Conservation (phyloP, 2,888 invertebrate genomes). For the Gonocerus acuteangulatus region DNA sequence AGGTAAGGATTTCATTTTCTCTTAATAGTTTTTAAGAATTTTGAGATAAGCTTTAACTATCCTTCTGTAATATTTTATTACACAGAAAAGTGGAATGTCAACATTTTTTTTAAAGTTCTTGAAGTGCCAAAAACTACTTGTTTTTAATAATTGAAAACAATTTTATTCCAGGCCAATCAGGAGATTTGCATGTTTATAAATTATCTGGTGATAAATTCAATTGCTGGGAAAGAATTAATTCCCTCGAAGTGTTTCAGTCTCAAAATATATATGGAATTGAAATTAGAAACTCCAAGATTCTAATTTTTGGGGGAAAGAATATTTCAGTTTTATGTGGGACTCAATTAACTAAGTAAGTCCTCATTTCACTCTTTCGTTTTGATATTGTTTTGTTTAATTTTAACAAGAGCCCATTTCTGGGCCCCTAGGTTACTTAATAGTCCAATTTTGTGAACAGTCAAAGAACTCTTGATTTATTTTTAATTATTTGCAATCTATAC, state of each 20-base stretch:
- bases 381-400: not conserved
- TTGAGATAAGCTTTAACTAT: too few relatives aligned
- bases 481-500: too few relatives aligned
- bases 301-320: conserved; percentile 54
- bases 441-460: too few relatives aligned
- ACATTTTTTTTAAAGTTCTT: too few relatives aligned
- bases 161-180: conserved; percentile 50
- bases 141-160: too few relatives aligned
- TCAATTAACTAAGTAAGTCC: conserved; percentile 25
- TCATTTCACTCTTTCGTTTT: not conserved
- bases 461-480: too few relatives aligned
- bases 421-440: not conserved
- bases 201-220: conserved; percentile 6
- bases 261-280: conserved; percentile 55
- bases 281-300: conserved; percentile 42
- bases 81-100: too few relatives aligned
- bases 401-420: not conserved
- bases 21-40: too few relatives aligned
- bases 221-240: conserved; percentile 37
- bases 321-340: conserved; percentile 43
- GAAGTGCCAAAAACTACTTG: too few relatives aligned
- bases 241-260: conserved; percentile 44
- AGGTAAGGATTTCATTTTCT: too few relatives aligned
- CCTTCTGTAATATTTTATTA: too few relatives aligned
- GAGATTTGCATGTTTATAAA: conserved; percentile 44